Base-by-base conservation (phyloP, 2,888 invertebrate species). In the Aphidius colemani region DNA sequence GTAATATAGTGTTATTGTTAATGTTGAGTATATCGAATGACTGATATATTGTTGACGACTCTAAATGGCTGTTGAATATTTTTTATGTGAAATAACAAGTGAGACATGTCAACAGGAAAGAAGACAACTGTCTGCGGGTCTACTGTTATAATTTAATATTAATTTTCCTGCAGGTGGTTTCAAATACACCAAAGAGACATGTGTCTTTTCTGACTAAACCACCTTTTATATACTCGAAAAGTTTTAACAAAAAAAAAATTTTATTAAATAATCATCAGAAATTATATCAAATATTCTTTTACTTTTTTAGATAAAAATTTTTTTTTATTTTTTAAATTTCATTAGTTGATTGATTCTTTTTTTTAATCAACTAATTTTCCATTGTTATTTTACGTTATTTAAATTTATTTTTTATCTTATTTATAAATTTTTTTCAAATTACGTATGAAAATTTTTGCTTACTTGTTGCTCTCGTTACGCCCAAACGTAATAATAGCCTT, bases 381-480 rank as follows among this genome's bases (percentile, higher is more conserved):
- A 18, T 18, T 18, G 2, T 18, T 18, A 18, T 18, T 18, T 18
- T 18, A 18, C 13, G 1, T 18, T 18, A 18, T 18, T 18, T 18
- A 18, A 18, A 18, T 18, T n/a, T n/a, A n/a, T n/a, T 50, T 40
- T 50, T 50, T 50, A 13, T 50, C 18, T 49, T 49, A 7, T 5
- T 49, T 49, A 13, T 18, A 13, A 6, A 7, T 18, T 18, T 50
- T 50, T 13, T 13, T 64, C 63, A 66, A 69, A 72, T 65, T 65
- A 72, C 72, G 67, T 73, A 74, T 67, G 68, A 67, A 56, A 70
- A 74, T 75, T 76, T 75, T 73, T 61, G 57, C 67, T 63, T 69
- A 70, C 69, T 69, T 70, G 70, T 68, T 71, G 67, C 70, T 69
- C 67, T 69, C 66, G 62, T 69, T 62, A 65, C 66, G 68, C 65